A percentile compares a stretch with the other conserved stretches of the same genome.
These are phyloP conservation scores for Drosophila sp. DNA, from an alignment of 1,140 invertebrate genomes.

Conservation along the genomic window DNA sequence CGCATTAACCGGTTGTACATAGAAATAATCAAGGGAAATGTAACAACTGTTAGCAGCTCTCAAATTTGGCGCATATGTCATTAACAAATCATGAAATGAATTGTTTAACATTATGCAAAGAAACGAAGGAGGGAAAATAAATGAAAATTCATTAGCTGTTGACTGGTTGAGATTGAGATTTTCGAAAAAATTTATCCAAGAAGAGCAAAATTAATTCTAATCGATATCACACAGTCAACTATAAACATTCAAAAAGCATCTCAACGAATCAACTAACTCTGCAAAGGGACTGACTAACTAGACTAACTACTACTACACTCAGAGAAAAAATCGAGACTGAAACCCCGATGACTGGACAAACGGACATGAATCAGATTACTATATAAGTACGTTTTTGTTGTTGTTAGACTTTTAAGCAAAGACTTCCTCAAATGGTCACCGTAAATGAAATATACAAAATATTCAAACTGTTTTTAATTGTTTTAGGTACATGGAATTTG, in stretches of 20 bases:
- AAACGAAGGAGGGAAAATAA: constrained; percentile 32
- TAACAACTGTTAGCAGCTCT: constrained; percentile 65
- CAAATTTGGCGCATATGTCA: constrained; percentile 55
- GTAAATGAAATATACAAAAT: too few species aligned
- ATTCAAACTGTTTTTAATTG: too few species aligned
- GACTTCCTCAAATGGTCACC: too few species aligned
- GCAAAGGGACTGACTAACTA: neutral
- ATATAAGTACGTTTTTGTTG: too few species aligned
- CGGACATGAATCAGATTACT: too few species aligned
- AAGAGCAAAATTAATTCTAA: neutral
- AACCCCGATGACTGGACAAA: too few species aligned
- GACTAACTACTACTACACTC: neutral
- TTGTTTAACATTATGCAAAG: constrained; percentile 41
- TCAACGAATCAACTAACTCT: constrained; percentile 12
- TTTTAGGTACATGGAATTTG: too few species aligned
- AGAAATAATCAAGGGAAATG: constrained; percentile 56
- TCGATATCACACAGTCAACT: neutral
- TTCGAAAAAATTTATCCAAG: neutral
- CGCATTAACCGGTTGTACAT: constrained; percentile 43
- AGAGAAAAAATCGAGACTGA: constrained; percentile 10
- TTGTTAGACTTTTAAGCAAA: too few species aligned
- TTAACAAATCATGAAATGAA: constrained; percentile 45
- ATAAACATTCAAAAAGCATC: neutral
- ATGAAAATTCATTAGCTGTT: constrained; percentile 21
- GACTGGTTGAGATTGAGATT: constrained; percentile 22